Conservation (phyloP, 2,113 vertebrate species). For the Capreolus pygargus region DNA sequence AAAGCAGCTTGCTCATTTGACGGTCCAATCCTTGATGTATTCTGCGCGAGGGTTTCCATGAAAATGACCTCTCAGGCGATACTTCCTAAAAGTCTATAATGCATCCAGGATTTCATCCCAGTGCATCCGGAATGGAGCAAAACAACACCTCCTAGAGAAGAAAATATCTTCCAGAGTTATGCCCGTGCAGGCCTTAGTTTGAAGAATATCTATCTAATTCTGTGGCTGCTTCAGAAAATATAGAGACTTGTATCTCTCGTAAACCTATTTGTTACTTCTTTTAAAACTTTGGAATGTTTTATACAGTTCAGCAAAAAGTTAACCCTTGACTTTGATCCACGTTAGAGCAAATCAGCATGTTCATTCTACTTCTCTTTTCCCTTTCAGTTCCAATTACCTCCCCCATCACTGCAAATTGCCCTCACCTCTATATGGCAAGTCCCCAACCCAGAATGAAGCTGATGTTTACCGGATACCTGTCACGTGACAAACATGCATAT, state of each 20-base stretch:
- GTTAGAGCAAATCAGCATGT: background rate
- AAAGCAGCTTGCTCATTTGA: background rate
- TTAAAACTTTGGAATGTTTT: background rate
- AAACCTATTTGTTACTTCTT: background rate
- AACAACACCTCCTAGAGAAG: background rate
- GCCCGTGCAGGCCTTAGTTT: background rate
- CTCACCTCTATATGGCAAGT: background rate
- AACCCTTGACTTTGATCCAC: background rate
- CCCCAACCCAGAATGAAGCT: background rate
- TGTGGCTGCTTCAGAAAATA: background rate
- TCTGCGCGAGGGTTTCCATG: background rate
- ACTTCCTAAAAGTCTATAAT: background rate
- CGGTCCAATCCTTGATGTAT: background rate
- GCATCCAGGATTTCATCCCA: background rate
- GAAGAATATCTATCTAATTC: background rate
- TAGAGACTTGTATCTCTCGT: background rate
- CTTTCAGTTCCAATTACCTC: background rate
- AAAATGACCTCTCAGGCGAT: background rate
- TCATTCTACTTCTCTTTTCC: background rate
- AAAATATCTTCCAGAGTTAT: background rate
- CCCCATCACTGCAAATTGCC: background rate
- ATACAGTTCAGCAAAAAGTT: background rate
- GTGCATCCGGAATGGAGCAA: background rate
- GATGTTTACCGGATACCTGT: background rate
- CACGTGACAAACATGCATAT: background rate